These are phyloP conservation scores for Chamaea fasciata DNA, from an alignment of 2,113 vertebrate species.

Conservation along the genomic window DNA sequence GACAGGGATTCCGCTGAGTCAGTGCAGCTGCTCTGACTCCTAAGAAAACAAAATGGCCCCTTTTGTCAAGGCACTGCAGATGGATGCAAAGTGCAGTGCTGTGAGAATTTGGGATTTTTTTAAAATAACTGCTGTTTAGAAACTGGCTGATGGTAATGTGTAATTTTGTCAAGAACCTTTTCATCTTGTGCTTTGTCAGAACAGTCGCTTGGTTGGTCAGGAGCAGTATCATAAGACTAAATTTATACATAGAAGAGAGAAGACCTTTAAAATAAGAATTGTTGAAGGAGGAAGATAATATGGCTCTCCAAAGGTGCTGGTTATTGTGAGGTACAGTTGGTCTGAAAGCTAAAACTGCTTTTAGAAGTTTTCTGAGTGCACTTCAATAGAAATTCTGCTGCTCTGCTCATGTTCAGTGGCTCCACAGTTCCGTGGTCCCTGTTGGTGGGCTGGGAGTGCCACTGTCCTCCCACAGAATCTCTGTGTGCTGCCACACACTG, in stretches of 20 bases:
- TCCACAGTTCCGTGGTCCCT: not conserved
- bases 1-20: not conserved
- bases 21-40: not conserved
- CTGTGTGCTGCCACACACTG: rapidly evolving
- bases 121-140: not conserved
- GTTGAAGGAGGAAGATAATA: not conserved
- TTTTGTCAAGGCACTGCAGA: not conserved
- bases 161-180: not conserved
- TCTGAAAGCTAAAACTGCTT: not conserved
- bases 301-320: not conserved
- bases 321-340: not conserved
- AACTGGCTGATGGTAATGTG: not conserved
- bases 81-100: not conserved
- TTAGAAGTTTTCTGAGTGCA: not conserved
- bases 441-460: not conserved
- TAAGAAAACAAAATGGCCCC: not conserved
- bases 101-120: not conserved
- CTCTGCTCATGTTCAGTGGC: rapidly evolving
- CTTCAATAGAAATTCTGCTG: not conserved
- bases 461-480: not conserved
- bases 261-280: not conserved
- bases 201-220: not conserved
- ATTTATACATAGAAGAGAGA: not conserved
- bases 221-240: not conserved
- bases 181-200: not conserved